Percentiles rank a stretch among this genome's conserved stretches.
These are phyloP conservation scores for Glareola pratincola DNA, from an alignment of 2,113 vertebrate species.

Conservation along the genomic window DNA sequence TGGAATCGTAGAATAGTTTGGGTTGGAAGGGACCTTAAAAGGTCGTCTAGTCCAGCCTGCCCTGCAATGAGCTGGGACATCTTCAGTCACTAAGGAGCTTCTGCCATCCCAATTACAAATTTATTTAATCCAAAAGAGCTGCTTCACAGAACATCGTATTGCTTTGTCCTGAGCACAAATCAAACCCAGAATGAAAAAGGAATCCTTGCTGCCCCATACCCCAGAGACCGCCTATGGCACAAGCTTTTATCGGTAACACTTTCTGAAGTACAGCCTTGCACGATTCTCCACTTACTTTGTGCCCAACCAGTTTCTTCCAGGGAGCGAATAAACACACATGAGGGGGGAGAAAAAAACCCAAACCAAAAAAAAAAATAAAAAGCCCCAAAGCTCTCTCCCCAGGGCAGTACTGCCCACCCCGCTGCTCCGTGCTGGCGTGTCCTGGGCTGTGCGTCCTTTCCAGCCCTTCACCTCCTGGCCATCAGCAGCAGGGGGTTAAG, in stretches of 20 bases:
- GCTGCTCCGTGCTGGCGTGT: accelerated
- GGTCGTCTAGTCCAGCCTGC: neutral
- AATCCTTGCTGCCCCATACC: neutral
- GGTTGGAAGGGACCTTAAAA: neutral
- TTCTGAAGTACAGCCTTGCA: neutral
- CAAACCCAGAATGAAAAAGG: neutral
- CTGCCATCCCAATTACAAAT: neutral
- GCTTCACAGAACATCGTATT: neutral
- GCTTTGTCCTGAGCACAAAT: neutral
- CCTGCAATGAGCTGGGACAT: neutral
- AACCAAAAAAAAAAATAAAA: neutral
- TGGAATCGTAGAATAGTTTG: neutral
- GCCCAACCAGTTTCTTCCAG: neutral
- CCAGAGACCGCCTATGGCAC: neutral
- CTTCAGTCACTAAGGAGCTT: neutral
- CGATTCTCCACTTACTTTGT: neutral
- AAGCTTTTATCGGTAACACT: neutral
- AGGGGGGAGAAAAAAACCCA: neutral
- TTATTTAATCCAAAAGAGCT: neutral
- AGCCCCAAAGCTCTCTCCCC: neutral
- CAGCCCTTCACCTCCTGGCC: neutral
- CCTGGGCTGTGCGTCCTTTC: accelerated
- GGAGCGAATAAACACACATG: neutral
- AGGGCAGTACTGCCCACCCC: neutral
- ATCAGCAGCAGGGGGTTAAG: neutral